Evolutionary conservation across 1,140 invertebrate genomes (phyloP).

Genomic region (Sarcophaga bullata): DNA sequence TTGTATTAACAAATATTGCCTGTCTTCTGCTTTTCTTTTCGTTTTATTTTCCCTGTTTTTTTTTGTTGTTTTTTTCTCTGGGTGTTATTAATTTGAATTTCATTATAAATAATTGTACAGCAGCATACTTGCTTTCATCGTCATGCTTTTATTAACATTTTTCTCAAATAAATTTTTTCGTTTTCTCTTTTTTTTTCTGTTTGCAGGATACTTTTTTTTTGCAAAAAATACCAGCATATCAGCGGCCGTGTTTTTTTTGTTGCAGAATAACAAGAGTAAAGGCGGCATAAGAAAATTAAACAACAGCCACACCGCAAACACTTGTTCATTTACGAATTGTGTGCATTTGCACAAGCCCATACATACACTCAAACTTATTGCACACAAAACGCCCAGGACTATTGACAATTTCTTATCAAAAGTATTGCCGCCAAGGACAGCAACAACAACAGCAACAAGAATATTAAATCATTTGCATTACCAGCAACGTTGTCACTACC

Average conservation of each 20-base stretch:
- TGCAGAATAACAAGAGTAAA: neutral
- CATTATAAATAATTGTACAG: slow-evolving; percentile 2
- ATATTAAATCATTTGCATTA: no score
- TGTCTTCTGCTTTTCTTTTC: neutral
- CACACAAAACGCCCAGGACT: neutral
- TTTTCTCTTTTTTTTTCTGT: neutral
- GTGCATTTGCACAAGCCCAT: neutral
- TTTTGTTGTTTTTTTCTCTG: neutral
- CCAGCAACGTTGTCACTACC: no score
- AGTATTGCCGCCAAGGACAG: neutral
- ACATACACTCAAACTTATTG: neutral
- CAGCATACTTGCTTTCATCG: no score
- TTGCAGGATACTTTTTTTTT: neutral
- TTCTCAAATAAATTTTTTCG: neutral
- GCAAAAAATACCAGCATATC: slow-evolving; percentile 8
- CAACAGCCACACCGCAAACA: neutral
- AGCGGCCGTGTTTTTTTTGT: neutral
- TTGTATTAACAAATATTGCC: neutral
- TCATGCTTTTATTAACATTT: no score
- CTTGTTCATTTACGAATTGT: neutral
- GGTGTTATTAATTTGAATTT: slow-evolving; percentile 12
- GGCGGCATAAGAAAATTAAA: neutral
- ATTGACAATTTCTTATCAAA: neutral
- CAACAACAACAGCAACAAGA: no score
- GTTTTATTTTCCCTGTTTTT: neutral